Base-by-base conservation (phyloP, 2,888 invertebrate species). In the Sarcophaga variegata region DNA sequence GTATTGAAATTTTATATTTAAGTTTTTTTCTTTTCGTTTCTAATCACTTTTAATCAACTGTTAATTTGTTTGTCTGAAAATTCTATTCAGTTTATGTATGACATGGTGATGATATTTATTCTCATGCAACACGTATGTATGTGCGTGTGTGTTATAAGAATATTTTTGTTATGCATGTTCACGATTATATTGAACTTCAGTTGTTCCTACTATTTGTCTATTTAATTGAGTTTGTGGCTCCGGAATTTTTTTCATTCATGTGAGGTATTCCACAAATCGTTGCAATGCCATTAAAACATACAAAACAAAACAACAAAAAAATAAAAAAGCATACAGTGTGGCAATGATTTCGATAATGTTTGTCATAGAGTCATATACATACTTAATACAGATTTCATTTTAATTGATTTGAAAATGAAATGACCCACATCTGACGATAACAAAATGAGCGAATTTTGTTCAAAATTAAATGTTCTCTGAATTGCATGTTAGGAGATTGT, bases 101-200 rank as follows among this genome's bases (percentile, higher is more conserved):
- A 70, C 54, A 70, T 37, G 62, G 17, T n/a, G 74, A 20, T 74
- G 72, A 63, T 63, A 74, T 75, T 83, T 69, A n/a, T 62, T 69
- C 37, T 37, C 45, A 72, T 25, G n/a, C 47, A 66, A 37, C 6
- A 37, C 45, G 37, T 37, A 37, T 22, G 10, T 37, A 37, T 67
- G 12, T 59, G 10, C 76, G 70, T 66, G 17, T 75, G 69, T 64
- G 63, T 64, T 79, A 25, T 27, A 79, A 79, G 54, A 62, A 79
- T 79, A 64, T 83, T 75, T 79, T 54, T 59, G 54, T 69, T 74
- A 62, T 83, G 67, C 54, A 59, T 74, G 49, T 82, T 64, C 59
- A 59, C 25, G 67, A 83, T 59, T 69, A 74, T 67, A 79, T 83
- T 54, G 74, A 79, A 83, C 74, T 69, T 83, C 54, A 83, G 78